Conservation (phyloP, 2,113 vertebrate genomes). For the Calyptommatus sinebrachiatus region DNA sequence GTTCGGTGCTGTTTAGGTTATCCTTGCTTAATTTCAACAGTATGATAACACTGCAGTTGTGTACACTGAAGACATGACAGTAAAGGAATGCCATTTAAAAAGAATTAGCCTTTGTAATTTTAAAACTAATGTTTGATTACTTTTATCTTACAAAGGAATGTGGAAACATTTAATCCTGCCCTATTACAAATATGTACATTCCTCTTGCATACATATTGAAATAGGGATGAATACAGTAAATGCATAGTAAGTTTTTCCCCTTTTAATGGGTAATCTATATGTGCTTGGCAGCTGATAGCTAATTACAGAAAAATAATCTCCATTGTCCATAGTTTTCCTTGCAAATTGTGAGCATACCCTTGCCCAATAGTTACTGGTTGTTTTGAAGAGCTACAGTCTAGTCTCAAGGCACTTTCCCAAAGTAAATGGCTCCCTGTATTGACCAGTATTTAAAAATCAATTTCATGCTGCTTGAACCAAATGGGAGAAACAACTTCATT, state of each 20-base stretch:
- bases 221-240: not conserved
- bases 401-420: conserved; percentile 4
- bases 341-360: not conserved
- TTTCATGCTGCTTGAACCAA: not conserved
- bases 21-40: not conserved
- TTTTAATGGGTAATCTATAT: not conserved
- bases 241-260: no score
- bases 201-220: not conserved
- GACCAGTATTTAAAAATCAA: not conserved
- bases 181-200: not conserved
- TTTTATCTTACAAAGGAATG: no score
- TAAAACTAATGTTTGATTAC: no score
- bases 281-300: not conserved
- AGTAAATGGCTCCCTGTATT: not conserved
- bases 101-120: no score
- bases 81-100: not conserved
- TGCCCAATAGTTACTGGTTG: not conserved
- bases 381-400: conserved; percentile 1
- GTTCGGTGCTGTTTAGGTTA: not conserved
- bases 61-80: not conserved
- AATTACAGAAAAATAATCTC: not conserved
- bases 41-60: not conserved
- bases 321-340: not conserved
- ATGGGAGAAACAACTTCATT: not conserved
- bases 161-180: not conserved